Evolutionary conservation across 2,797 vertebrate species (phyloP).

Genomic region (Sebastes minor): DNA sequence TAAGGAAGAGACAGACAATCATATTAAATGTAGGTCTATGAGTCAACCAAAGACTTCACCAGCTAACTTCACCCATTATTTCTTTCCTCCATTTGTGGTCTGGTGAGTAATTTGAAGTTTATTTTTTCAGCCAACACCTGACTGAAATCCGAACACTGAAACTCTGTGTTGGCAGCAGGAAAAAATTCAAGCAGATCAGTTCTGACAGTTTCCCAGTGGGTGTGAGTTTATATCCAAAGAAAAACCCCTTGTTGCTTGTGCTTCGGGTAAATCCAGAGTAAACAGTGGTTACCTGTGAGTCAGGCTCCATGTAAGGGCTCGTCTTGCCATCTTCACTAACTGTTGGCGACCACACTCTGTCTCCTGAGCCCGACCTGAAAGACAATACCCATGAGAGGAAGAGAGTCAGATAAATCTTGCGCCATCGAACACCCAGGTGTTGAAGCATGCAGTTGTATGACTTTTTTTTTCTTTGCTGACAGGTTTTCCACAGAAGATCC

Average conservation of each 20-base stretch:
- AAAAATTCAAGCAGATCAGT: constrained; percentile 13
- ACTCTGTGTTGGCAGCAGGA: background rate
- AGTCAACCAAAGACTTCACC: background rate
- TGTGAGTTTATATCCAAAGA: background rate
- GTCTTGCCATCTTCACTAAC: constrained; percentile 89
- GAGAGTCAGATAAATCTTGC: constrained; percentile 6
- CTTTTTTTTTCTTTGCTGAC: constrained; percentile 24
- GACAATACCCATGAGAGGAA: constrained; percentile 63
- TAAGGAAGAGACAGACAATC: background rate
- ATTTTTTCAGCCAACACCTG: background rate
- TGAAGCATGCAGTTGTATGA: background rate
- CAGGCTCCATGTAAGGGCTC: constrained; percentile 88
- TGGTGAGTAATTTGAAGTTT: background rate
- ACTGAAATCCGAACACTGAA: background rate
- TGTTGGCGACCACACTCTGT: constrained; percentile 85
- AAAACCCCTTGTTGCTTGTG: constrained; percentile 1
- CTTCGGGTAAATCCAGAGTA: constrained; percentile 29
- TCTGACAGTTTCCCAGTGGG: background rate
- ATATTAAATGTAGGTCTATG: background rate
- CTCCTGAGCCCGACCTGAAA: constrained; percentile 87
- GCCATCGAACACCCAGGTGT: constrained; percentile 8
- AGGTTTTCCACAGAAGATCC: constrained; percentile 16
- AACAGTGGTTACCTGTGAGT: constrained; percentile 87
- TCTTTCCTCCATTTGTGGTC: background rate
- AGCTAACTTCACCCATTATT: background rate